These are phyloP conservation scores for Podotricha telesiphe DNA, from an alignment of 2,888 invertebrate genomes.

Conservation along the genomic window DNA sequence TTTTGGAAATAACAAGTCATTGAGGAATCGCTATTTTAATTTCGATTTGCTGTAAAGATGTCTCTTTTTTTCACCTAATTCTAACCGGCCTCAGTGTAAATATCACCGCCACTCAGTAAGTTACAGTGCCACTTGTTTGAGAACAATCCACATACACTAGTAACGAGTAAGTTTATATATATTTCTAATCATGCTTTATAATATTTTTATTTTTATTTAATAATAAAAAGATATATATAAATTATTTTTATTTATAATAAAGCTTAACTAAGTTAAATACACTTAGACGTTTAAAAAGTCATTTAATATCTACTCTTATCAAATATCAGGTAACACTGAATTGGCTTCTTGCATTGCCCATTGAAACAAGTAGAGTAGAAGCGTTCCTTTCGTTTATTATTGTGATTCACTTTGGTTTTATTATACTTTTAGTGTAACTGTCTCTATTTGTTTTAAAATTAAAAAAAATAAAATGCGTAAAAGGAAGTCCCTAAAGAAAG, in stretches of 20 bases:
- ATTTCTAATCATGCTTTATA: too few species aligned
- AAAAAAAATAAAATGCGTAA: slow-evolving; percentile 67
- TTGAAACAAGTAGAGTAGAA: slow-evolving; percentile 39
- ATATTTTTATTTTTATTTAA: background rate
- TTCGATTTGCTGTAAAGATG: too few species aligned
- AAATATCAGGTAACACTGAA: slow-evolving; percentile 33
- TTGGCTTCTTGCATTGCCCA: slow-evolving; percentile 40
- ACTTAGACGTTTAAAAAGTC: background rate
- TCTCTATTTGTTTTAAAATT: slow-evolving; percentile 22
- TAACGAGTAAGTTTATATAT: too few species aligned
- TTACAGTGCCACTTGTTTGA: too few species aligned
- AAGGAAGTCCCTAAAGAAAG: slow-evolving; percentile 76
- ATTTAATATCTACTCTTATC: background rate
- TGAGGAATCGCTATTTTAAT: too few species aligned
- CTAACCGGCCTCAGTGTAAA: too few species aligned
- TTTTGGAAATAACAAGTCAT: too few species aligned
- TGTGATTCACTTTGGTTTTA: slow-evolving; percentile 29
- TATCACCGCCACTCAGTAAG: too few species aligned
- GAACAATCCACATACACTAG: too few species aligned
- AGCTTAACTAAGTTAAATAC: background rate
- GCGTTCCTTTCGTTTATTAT: slow-evolving; percentile 43
- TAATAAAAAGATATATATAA: background rate
- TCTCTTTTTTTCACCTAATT: too few species aligned
- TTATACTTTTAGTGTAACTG: slow-evolving; percentile 31
- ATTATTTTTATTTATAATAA: too few species aligned